These are phyloP conservation scores for Drosophila kikkawai DNA, from an alignment of 1,140 invertebrate genomes.

Conservation along the genomic window DNA sequence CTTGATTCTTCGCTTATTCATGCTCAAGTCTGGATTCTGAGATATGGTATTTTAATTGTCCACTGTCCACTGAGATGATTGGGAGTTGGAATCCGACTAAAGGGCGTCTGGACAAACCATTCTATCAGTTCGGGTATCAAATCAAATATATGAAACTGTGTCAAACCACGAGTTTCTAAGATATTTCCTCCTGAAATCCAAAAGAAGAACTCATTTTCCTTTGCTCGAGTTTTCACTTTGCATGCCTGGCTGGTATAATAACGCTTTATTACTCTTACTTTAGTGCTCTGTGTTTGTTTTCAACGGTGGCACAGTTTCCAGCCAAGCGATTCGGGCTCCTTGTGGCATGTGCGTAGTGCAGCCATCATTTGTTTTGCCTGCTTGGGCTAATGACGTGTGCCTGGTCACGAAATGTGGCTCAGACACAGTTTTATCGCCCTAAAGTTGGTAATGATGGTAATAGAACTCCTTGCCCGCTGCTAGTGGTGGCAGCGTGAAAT, in stretches of 20 bases:
- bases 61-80: not conserved
- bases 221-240: slow-evolving; percentile 18
- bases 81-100: not conserved
- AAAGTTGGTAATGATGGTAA: slow-evolving; percentile 29
- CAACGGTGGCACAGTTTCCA: slow-evolving; percentile 58
- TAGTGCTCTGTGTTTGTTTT: slow-evolving; percentile 45
- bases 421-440: slow-evolving; percentile 45
- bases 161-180: not conserved
- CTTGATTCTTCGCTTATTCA: too few species aligned
- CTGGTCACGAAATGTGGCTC: slow-evolving; percentile 69
- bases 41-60: not conserved
- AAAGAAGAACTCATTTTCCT: not conserved
- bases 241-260: slow-evolving; percentile 49
- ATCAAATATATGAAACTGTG: not conserved
- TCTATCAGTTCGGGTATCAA: not conserved
- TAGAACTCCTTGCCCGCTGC: slow-evolving; percentile 18
- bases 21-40: not conserved
- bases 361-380: slow-evolving; percentile 67
- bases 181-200: not conserved
- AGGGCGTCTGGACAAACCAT: not conserved
- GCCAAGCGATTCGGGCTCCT: slow-evolving; percentile 19
- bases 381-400: slow-evolving; percentile 67
- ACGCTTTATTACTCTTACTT: slow-evolving; percentile 59
- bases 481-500: slow-evolving; percentile 37
- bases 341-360: slow-evolving; percentile 43